These are phyloP conservation scores for Carabus problematicus DNA, from an alignment of 2,888 invertebrate species.

Conservation along the genomic window DNA sequence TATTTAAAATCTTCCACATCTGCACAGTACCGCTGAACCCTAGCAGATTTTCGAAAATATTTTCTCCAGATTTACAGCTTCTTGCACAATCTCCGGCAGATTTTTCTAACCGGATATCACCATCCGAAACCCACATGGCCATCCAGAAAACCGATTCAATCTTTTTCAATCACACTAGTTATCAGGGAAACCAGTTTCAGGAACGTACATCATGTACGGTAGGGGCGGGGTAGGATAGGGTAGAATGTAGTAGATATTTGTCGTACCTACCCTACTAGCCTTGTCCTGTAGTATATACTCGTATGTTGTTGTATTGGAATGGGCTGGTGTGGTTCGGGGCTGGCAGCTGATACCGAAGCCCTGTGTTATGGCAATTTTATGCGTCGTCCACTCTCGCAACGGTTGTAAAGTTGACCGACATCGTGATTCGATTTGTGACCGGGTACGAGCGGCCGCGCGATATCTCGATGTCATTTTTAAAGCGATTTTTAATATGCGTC, in stretches of 20 bases:
- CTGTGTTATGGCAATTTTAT: slow-evolving; percentile 49
- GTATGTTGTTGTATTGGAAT: neutral
- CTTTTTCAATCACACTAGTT: slow-evolving; percentile 41
- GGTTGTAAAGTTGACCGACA: slow-evolving; percentile 49
- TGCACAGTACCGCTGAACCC: neutral
- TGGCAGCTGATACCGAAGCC: slow-evolving; percentile 31
- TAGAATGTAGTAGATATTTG: too few species aligned
- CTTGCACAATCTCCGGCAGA: slow-evolving; percentile 26
- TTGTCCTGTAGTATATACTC: too few species aligned
- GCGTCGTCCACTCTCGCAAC: slow-evolving; percentile 48
- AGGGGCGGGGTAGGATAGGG: neutral
- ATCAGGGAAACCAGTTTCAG: slow-evolving; percentile 29
- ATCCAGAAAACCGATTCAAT: slow-evolving; percentile 38
- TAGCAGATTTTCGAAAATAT: slow-evolving; percentile 24
- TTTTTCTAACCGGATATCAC: slow-evolving; percentile 35
- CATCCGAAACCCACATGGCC: slow-evolving; percentile 31
- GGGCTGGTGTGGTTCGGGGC: slow-evolving; percentile 24
- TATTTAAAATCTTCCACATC: neutral
- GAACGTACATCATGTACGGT: neutral
- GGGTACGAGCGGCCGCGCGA: slow-evolving; percentile 9
- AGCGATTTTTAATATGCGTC: slow-evolving; percentile 49
- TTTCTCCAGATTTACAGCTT: slow-evolving; percentile 34
- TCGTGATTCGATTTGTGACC: slow-evolving; percentile 40
- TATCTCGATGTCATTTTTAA: slow-evolving; percentile 44
- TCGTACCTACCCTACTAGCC: too few species aligned